These are phyloP conservation scores for Armadillidium nasatum DNA, from an alignment of 1,140 invertebrate species.

Conservation along the genomic window DNA sequence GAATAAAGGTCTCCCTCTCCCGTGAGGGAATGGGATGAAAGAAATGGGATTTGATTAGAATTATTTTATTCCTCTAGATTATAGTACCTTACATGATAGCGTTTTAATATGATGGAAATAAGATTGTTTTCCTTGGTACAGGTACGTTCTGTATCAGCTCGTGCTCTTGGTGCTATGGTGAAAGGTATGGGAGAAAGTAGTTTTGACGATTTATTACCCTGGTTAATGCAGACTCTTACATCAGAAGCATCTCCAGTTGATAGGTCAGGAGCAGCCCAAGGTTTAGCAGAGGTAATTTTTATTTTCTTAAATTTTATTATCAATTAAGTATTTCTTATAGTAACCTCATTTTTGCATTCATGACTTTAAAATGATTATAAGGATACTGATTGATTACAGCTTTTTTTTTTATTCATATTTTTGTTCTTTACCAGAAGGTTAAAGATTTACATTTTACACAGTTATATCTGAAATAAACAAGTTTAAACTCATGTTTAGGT, in stretches of 20 bases:
- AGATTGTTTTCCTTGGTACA: conserved; percentile 41
- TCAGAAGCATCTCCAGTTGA: conserved; percentile 93
- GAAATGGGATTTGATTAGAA: too few relatives aligned
- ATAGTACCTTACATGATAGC: neutral
- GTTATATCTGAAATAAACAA: conserved; percentile 48
- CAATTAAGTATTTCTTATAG: too few relatives aligned
- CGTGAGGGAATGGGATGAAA: too few relatives aligned
- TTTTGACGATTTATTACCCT: conserved; percentile 91
- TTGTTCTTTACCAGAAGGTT: too few relatives aligned
- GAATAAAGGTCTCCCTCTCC: too few relatives aligned
- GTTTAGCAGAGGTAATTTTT: conserved; percentile 63
- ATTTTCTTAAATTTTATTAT: too few relatives aligned
- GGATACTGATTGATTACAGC: too few relatives aligned
- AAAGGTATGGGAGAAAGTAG: conserved; percentile 90
- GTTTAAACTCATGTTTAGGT: conserved; percentile 58
- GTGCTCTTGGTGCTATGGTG: conserved; percentile 95
- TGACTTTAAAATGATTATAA: too few relatives aligned
- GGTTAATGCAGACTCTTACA: conserved; percentile 97
- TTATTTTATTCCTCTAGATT: too few relatives aligned
- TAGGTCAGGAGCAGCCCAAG: conserved; percentile 88
- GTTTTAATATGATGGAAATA: conserved; percentile 4
- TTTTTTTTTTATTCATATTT: too few relatives aligned
- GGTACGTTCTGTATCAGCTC: conserved; percentile 82
- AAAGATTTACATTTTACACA: too few relatives aligned
- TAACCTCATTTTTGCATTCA: too few relatives aligned